phyloP scores from a whole-genome alignment of 2,797 vertebrate species.

The Myiothlypis chrysogaster region DNA sequence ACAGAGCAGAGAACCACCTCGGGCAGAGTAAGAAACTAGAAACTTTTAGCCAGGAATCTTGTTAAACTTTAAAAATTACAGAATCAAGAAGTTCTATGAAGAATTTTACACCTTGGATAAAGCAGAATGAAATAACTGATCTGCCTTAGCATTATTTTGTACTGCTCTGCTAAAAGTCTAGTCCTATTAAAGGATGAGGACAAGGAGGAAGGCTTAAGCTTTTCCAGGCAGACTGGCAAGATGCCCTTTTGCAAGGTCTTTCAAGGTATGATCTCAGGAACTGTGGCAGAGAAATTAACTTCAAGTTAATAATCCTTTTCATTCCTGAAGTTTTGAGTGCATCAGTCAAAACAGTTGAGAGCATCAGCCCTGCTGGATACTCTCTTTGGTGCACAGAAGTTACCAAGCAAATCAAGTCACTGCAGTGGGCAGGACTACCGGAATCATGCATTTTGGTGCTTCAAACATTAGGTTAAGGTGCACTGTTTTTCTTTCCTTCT shows the following conservation, averaged over 20 bases:
- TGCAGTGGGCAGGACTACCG: neutral
- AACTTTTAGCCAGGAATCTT: neutral
- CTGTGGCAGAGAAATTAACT: neutral
- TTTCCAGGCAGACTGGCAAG: conserved; percentile 48
- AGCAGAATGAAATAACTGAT: neutral
- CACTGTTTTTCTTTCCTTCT: neutral
- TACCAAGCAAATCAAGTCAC: neutral
- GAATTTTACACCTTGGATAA: neutral
- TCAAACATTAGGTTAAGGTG: neutral
- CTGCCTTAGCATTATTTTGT: neutral
- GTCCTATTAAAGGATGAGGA: conserved; percentile 64
- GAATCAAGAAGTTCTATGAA: neutral
- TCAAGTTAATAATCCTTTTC: neutral
- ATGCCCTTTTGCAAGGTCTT: conserved; percentile 52
- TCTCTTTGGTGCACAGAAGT: neutral
- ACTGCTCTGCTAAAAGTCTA: conserved; percentile 47
- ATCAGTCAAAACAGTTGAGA: neutral
- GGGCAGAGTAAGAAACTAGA: neutral
- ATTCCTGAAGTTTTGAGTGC: neutral
- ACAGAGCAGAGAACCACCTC: neutral
- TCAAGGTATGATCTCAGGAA: conserved; percentile 10
- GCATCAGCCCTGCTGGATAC: neutral
- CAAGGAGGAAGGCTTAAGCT: conserved; percentile 55
- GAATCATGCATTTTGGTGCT: neutral
- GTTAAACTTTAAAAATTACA: neutral